Evolutionary conservation across 2,797 vertebrate species (phyloP).

Genomic region (Pangasius mekongensis): DNA sequence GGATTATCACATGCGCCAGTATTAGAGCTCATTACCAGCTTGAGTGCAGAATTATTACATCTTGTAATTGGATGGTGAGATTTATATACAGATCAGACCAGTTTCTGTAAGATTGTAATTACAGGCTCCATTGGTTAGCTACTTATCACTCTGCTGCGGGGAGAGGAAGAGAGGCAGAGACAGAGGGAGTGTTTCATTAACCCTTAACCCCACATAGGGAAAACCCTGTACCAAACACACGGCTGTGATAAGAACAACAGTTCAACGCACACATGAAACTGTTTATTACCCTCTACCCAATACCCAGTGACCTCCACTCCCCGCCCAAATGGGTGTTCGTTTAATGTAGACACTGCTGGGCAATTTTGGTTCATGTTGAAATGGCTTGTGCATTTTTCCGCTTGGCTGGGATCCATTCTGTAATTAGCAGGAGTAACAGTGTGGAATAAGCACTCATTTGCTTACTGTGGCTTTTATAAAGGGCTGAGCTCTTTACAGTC

Average conservation of each 20-base stretch:
- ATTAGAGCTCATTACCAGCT: conserved; percentile 99
- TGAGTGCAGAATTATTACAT: conserved; percentile 99
- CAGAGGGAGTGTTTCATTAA: conserved; percentile 99
- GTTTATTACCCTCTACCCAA: conserved; percentile 83
- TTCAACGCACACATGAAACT: conserved; percentile 92
- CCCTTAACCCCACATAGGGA: conserved; percentile 93
- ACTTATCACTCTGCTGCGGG: conserved; percentile 99
- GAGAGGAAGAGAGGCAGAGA: conserved; percentile 95
- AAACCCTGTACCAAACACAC: conserved; percentile 90
- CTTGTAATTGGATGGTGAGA: conserved; percentile 99
- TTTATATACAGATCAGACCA: conserved; percentile 99
- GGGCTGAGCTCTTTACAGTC: conserved; percentile 63
- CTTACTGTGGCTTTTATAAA: conserved; percentile 79
- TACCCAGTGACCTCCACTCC: conserved; percentile 49
- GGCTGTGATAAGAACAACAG: conserved; percentile 97
- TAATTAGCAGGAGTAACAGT: conserved; percentile 91
- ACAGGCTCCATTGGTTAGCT: conserved; percentile 99
- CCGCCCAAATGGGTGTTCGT: conserved; percentile 82
- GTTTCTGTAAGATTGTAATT: conserved; percentile 99
- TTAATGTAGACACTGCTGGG: conserved; percentile 88
- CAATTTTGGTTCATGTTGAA: conserved; percentile 86
- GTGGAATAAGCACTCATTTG: conserved; percentile 89
- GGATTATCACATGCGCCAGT: conserved; percentile 99
- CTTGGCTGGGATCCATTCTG: conserved; percentile 88
- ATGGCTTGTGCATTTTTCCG: conserved; percentile 87